These are phyloP conservation scores for Aphidius colemani DNA, from an alignment of 2,888 invertebrate species.

Conservation along the genomic window DNA sequence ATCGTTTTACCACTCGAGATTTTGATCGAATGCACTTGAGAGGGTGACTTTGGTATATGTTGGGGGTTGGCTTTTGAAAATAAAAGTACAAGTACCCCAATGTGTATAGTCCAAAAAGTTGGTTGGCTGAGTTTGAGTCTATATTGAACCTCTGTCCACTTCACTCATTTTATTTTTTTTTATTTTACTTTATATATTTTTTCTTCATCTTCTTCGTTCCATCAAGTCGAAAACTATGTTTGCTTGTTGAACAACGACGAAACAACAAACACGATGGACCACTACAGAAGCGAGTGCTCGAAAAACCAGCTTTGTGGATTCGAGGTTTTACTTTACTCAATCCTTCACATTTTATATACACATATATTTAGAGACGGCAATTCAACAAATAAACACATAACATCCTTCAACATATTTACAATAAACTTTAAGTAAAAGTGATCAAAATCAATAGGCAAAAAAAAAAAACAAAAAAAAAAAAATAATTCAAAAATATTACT, in stretches of 20 bases:
- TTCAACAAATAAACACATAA: too few relatives aligned
- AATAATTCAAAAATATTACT: too few relatives aligned
- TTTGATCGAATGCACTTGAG: slow-evolving; percentile 41
- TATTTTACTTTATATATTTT: slow-evolving; percentile 9
- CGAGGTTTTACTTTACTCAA: too few relatives aligned
- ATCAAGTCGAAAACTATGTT: slow-evolving; percentile 46
- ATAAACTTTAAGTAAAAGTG: too few relatives aligned
- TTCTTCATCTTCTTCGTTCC: slow-evolving; percentile 17
- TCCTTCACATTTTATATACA: too few relatives aligned
- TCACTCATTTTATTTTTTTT: slow-evolving; percentile 5
- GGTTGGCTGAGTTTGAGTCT: slow-evolving; percentile 7
- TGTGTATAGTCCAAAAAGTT: slow-evolving; percentile 11
- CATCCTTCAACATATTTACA: too few relatives aligned
- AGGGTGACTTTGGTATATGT: slow-evolving; percentile 18
- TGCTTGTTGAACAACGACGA: slow-evolving; percentile 49
- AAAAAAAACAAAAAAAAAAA: too few relatives aligned
- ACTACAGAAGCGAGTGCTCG: slow-evolving; percentile 1
- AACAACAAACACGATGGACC: slow-evolving; percentile 48
- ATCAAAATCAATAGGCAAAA: too few relatives aligned
- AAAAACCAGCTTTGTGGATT: too few relatives aligned
- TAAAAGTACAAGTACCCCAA: slow-evolving; percentile 33
- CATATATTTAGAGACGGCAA: too few relatives aligned
- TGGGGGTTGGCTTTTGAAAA: slow-evolving; percentile 26
- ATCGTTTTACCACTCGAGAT: slow-evolving; percentile 38
- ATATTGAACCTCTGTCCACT: slow-evolving; percentile 18